A percentile compares a stretch with the other conserved stretches of the same genome.
Conservation (phyloP, 2,888 invertebrate genomes). For the Aleiodes testaceus region DNA sequence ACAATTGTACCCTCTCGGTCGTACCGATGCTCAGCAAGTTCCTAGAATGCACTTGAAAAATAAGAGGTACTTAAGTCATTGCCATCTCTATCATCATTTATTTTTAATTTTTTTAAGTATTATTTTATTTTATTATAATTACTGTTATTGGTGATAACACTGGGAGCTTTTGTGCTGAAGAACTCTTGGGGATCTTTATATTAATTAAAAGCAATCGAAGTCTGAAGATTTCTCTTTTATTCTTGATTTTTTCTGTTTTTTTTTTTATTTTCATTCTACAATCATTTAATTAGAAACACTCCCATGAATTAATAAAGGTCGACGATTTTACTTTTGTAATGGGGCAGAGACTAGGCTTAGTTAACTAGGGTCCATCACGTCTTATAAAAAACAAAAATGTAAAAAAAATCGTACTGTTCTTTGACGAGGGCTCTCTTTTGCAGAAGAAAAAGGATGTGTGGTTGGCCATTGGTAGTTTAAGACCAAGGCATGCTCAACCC, state of each 20-base stretch:
- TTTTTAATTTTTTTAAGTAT: slow-evolving; percentile 58
- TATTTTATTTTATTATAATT: slow-evolving; percentile 49
- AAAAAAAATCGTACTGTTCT: slow-evolving; percentile 65
- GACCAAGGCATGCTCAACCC: slow-evolving; percentile 72
- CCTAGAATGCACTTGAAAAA: slow-evolving; percentile 72
- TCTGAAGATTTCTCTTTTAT: slow-evolving; percentile 26
- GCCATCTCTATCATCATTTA: slow-evolving; percentile 68
- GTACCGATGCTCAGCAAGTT: slow-evolving; percentile 72
- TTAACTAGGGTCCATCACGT: slow-evolving; percentile 39
- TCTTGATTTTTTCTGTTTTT: slow-evolving; percentile 39
- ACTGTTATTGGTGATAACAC: slow-evolving; percentile 19
- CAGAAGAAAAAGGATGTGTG: slow-evolving; percentile 73
- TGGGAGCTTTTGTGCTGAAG: background rate
- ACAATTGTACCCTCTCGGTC: slow-evolving; percentile 70
- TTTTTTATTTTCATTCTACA: too few species aligned
- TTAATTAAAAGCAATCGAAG: too few species aligned
- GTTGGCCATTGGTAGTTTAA: slow-evolving; percentile 73
- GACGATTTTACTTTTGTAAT: background rate
- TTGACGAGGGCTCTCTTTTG: slow-evolving; percentile 73
- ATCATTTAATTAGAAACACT: too few species aligned
- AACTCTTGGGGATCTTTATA: background rate
- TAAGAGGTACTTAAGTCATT: slow-evolving; percentile 69
- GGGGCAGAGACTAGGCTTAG: slow-evolving; percentile 23
- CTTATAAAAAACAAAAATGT: slow-evolving; percentile 27
- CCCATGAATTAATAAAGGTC: too few species aligned